These are phyloP conservation scores for Monopis laevigella DNA, from an alignment of 2,888 invertebrate species.

Conservation along the genomic window DNA sequence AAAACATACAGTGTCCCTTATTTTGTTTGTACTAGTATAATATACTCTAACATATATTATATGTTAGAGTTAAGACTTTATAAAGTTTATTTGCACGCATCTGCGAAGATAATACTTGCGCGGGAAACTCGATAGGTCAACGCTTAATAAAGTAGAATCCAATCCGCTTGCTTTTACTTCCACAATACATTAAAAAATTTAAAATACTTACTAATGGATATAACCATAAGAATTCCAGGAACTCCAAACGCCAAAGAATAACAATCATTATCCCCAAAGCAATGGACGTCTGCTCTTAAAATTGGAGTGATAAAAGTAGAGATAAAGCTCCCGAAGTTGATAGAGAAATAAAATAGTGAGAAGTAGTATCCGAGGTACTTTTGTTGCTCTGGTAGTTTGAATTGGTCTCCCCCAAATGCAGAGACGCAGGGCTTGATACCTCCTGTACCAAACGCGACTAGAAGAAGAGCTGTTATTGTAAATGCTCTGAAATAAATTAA, in stretches of 20 bases:
- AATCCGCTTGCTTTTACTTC: no score
- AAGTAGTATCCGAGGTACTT: slow-evolving; percentile 85
- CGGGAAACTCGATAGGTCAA: no score
- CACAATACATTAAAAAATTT: not conserved
- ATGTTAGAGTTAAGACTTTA: no score
- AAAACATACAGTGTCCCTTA: no score
- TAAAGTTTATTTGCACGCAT: no score
- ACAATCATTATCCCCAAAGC: slow-evolving; percentile 80
- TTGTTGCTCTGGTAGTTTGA: slow-evolving; percentile 82
- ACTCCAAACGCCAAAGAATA: slow-evolving; percentile 90
- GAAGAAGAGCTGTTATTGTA: slow-evolving; percentile 72
- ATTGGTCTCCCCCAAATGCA: slow-evolving; percentile 96
- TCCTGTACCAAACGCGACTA: slow-evolving; percentile 91
- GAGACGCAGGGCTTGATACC: slow-evolving; percentile 97
- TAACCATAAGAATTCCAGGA: slow-evolving; percentile 85
- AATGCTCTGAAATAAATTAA: slow-evolving; percentile 56
- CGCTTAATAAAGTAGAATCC: no score
- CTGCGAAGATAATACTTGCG: no score
- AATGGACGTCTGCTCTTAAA: slow-evolving; percentile 79
- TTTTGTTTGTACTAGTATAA: no score
- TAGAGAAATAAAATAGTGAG: slow-evolving; percentile 93
- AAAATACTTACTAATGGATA: slow-evolving; percentile 74
- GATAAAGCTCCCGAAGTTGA: slow-evolving; percentile 90
- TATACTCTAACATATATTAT: no score
- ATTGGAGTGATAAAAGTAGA: slow-evolving; percentile 91